These are phyloP conservation scores for Rotaria socialis DNA, from an alignment of 2,888 invertebrate species.

Conservation along the genomic window DNA sequence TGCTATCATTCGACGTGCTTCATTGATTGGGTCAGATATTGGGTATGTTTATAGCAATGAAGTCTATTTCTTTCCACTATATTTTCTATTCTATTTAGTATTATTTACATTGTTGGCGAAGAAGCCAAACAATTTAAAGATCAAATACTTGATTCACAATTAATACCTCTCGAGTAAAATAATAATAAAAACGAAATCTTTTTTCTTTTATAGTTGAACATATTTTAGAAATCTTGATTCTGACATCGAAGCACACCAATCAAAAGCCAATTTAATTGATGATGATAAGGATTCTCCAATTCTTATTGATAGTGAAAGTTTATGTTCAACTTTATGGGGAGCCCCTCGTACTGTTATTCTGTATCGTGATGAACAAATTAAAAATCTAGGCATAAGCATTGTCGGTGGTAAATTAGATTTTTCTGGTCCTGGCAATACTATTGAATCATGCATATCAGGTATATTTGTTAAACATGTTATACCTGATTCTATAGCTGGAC, in stretches of 20 bases:
- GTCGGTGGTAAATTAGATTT: slow-evolving; percentile 81
- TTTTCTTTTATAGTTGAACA: no score
- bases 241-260: background rate
- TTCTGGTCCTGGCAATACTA: slow-evolving; percentile 4
- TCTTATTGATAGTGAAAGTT: background rate
- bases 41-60: background rate
- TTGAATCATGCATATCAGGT: slow-evolving; percentile 65
- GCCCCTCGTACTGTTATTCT: background rate
- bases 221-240: background rate
- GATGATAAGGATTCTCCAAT: background rate
- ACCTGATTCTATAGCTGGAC: slow-evolving; percentile 84
- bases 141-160: background rate
- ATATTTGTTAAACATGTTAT: slow-evolving; percentile 96
- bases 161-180: background rate
- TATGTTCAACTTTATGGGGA: slow-evolving; percentile 42
- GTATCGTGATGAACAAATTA: slow-evolving; percentile 31
- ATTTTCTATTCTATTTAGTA: background rate
- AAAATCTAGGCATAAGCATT: slow-evolving; percentile 87
- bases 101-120: slow-evolving; percentile 37
- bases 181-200: no score
- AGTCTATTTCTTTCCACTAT: background rate
- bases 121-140: slow-evolving; percentile 39
- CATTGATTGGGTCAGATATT: slow-evolving; percentile 42
- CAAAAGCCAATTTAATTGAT: background rate
- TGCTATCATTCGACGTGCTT: slow-evolving; percentile 40